Conservation (phyloP, 2,888 invertebrate genomes). For the Heliconius aoede region DNA sequence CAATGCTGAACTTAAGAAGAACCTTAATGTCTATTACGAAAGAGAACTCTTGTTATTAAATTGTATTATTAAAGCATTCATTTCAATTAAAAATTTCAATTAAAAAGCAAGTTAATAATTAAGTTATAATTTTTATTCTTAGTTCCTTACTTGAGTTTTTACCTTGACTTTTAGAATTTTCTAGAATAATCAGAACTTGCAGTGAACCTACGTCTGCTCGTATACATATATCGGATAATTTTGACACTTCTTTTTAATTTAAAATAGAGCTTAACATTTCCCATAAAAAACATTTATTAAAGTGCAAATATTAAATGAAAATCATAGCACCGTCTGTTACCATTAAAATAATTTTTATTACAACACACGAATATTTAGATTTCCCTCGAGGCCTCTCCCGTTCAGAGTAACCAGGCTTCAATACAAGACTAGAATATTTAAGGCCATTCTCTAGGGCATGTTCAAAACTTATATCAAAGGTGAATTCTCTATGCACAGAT, state of each 20-base stretch:
- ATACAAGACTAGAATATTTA: constrained; percentile 32
- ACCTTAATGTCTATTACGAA: constrained; percentile 8
- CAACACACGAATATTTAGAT: constrained; percentile 38
- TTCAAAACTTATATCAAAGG: constrained; percentile 25
- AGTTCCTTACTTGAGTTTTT: too few relatives aligned
- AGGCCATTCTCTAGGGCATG: constrained; percentile 20
- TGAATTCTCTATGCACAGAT: constrained; percentile 3
- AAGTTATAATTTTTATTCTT: not conserved
- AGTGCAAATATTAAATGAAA: not conserved
- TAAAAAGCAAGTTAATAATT: too few relatives aligned
- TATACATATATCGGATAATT: not conserved
- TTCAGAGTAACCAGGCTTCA: constrained; percentile 34
- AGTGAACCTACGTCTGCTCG: too few relatives aligned
- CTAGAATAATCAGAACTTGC: too few relatives aligned
- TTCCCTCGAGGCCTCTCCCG: constrained; percentile 36
- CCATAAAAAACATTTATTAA: not conserved
- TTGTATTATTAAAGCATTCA: not conserved
- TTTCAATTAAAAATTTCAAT: too few relatives aligned
- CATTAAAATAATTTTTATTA: constrained; percentile 19
- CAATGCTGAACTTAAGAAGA: constrained; percentile 8
- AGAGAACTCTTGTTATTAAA: not conserved
- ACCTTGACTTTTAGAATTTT: not conserved
- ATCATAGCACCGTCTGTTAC: not conserved
- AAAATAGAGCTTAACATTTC: not conserved
- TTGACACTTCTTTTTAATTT: not conserved